Evolutionary conservation across 2,113 vertebrate genomes (phyloP).

Genomic region (Turnix velox): DNA sequence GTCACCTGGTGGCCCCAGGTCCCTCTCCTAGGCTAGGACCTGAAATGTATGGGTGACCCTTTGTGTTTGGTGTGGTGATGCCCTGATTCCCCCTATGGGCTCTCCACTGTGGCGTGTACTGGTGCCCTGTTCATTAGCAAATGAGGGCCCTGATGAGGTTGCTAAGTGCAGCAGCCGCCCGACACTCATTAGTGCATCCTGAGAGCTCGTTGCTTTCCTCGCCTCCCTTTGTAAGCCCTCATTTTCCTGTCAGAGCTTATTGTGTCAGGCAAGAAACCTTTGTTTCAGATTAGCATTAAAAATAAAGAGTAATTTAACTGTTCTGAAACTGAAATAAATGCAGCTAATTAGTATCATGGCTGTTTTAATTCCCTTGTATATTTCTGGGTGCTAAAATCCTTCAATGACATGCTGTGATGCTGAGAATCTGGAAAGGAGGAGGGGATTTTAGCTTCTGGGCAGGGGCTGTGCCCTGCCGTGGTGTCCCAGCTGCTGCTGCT

Average conservation of each 20-base stretch:
- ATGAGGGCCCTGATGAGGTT: neutral
- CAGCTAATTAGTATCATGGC: constrained; percentile 1
- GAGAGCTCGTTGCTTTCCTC: neutral
- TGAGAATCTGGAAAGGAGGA: neutral
- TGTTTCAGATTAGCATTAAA: neutral
- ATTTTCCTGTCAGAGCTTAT: constrained; percentile 29
- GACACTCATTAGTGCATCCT: neutral
- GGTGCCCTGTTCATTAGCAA: neutral
- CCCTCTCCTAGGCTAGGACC: neutral
- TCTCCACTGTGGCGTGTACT: no score
- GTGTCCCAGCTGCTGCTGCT: constrained; percentile 1
- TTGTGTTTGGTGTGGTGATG: neutral
- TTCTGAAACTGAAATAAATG: neutral
- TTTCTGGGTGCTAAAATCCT: neutral
- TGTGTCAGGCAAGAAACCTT: neutral
- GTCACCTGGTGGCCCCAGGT: rapidly evolving
- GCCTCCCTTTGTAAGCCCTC: neutral
- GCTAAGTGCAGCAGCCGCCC: neutral
- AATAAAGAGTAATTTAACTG: neutral
- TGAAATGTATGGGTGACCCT: rapidly evolving
- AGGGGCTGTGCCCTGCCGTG: neutral
- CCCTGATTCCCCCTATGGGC: no score
- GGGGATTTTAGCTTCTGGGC: neutral
- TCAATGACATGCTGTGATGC: neutral
- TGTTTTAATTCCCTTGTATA: neutral